phyloP scores from a whole-genome alignment of 2,113 vertebrate genomes.

The Gadus macrocephalus region DNA sequence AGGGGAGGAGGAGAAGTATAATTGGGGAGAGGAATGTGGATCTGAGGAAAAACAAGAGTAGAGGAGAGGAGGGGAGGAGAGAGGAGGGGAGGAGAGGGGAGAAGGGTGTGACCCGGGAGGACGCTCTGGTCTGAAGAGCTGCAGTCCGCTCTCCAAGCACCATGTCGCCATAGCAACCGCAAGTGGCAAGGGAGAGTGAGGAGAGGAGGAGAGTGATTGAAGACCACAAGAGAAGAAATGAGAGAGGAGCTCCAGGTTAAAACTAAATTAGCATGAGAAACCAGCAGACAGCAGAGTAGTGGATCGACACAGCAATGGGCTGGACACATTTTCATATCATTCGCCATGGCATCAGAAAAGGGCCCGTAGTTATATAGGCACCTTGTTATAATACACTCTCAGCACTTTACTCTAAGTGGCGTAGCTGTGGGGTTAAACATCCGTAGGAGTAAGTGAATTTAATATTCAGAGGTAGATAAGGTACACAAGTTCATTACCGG shows the following conservation, averaged over 20 bases:
- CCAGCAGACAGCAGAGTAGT: not conserved
- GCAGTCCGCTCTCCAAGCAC: slow-evolving; percentile 58
- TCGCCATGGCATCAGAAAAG: too few species aligned
- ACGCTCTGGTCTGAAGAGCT: slow-evolving; percentile 49
- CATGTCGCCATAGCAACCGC: slow-evolving; percentile 62
- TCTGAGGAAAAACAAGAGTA: slow-evolving; percentile 37
- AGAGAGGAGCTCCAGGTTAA: slow-evolving; percentile 36
- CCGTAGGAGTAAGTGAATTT: too few species aligned
- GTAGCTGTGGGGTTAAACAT: too few species aligned
- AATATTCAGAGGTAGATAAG: too few species aligned
- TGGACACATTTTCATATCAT: too few species aligned
- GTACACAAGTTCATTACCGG: too few species aligned
- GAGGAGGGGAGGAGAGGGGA: slow-evolving; percentile 21
- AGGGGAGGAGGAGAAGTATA: not conserved
- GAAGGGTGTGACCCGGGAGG: slow-evolving; percentile 22
- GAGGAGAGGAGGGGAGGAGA: slow-evolving; percentile 8
- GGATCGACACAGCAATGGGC: too few species aligned
- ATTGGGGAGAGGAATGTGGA: slow-evolving; percentile 15
- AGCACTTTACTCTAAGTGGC: too few species aligned
- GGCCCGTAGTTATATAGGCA: too few species aligned
- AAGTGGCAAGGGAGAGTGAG: slow-evolving; percentile 26
- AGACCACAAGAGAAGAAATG: slow-evolving; percentile 30
- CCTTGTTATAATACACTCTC: too few species aligned
- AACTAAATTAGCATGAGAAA: slow-evolving; percentile 29
- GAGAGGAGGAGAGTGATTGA: slow-evolving; percentile 29